Evolutionary conservation across 30 jellyfish, hydroid and myxozoan genomes (phyloP).

Genomic region (Chrysaora quinquecirrha): DNA sequence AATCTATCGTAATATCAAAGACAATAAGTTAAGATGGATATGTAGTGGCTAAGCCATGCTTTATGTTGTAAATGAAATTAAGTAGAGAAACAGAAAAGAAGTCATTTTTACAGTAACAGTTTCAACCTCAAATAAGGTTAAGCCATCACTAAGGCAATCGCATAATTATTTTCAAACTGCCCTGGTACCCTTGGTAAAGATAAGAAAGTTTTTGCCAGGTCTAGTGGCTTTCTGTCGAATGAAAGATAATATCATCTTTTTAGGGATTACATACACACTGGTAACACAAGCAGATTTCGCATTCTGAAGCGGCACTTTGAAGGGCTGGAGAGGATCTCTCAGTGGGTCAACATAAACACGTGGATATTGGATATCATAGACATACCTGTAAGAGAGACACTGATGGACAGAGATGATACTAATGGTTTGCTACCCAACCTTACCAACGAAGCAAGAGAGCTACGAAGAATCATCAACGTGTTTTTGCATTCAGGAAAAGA

Average conservation of each 20-base stretch:
- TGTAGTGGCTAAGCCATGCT: too few relatives aligned
- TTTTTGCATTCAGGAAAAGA: slow-evolving; percentile 42
- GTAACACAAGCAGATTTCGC: slow-evolving; percentile 38
- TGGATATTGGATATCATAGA: slow-evolving; percentile 60
- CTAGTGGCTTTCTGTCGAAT: too few relatives aligned
- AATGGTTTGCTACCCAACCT: slow-evolving; percentile 28
- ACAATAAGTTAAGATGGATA: too few relatives aligned
- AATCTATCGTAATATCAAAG: too few relatives aligned
- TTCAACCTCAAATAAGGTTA: too few relatives aligned
- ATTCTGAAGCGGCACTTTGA: slow-evolving; percentile 57
- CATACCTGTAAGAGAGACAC: slow-evolving; percentile 33
- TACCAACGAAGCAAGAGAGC: slow-evolving; percentile 42
- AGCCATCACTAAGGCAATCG: too few relatives aligned
- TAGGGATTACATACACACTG: slow-evolving; percentile 64
- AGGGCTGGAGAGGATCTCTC: slow-evolving; percentile 53
- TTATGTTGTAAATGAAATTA: background rate
- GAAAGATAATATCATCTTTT: background rate
- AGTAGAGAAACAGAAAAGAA: background rate
- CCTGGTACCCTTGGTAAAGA: too few relatives aligned
- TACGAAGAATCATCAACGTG: slow-evolving; percentile 32
- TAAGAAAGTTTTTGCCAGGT: too few relatives aligned
- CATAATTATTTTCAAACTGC: too few relatives aligned
- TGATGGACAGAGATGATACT: slow-evolving; percentile 44
- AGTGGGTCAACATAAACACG: slow-evolving; percentile 52
- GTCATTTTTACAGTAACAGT: background rate